Evolutionary conservation across 2,888 invertebrate genomes (phyloP), one percentile per base, ranked within the genome.

Genomic region (Hermaeophaga mercurialis): DNA sequence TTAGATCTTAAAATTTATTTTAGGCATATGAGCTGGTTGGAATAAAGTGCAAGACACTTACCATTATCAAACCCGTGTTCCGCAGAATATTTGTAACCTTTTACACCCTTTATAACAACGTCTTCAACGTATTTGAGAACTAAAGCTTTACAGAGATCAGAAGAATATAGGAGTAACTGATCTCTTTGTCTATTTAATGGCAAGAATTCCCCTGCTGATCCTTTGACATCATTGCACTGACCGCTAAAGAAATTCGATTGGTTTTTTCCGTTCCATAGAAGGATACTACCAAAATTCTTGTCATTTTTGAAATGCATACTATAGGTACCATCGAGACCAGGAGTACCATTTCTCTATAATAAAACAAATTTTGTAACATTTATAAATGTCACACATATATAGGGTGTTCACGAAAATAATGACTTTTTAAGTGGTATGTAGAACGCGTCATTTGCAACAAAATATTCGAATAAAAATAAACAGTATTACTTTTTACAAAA

Each of bases 131-230:
- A 89, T 65, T 85, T 82, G 70, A 89, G 74, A 17, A 79, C 79
- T 1, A 88, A 81, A 1, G 80, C 84, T 58, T 89, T 84, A 76
- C 92, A 92, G 63, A 93, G 78, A 70, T 92, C 91, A 1, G 89
- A 81, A 56, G 87, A 82, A 75, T 87, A 92, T 65, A 92, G 78
- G 34, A 78, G 76, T 15, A 89, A 79, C 9, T 74, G 71, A 26
- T 80, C 80, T 1, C 82, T 80, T 56, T 84, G 83, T 1, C 86
- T 77, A 68, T 85, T 81, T 1, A 90, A 87, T 0, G 90, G 86
- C 73, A 89, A 86, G 73, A 91, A 88, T 78, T 92, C 92, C 0
- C 92, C 91, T 0, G 88, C 87, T 17, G 90, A 90, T 19, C 92
- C 93, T 55, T 80, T 80, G 1, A 92, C 80, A 68, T 74, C 72